Percentiles rank a stretch among this genome's conserved stretches.
Conservation (phyloP, 1,140 invertebrate genomes). For the Bombus vancouverensis region DNA sequence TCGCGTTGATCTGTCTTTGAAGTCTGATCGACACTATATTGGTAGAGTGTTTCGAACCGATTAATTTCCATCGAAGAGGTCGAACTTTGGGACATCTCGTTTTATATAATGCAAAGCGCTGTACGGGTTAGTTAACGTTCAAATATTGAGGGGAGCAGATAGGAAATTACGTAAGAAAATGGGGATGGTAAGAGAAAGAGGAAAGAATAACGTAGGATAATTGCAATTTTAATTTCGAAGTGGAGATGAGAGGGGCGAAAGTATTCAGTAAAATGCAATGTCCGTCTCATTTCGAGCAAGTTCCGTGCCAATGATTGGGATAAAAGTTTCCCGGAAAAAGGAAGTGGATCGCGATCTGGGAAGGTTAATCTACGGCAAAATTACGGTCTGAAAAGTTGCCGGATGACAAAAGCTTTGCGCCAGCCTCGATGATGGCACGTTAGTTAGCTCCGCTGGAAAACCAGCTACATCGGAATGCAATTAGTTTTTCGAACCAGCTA, state of each 20-base stretch:
- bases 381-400: constrained; percentile 48
- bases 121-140: neutral
- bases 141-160: neutral
- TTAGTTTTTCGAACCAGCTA: constrained; percentile 50
- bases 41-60: neutral
- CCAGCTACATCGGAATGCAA: constrained; percentile 55
- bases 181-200: neutral
- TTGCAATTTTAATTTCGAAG: constrained; percentile 26
- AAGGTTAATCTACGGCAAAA: constrained; percentile 53
- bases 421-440: constrained; percentile 45
- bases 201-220: neutral
- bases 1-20: neutral
- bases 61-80: neutral
- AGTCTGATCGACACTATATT: neutral
- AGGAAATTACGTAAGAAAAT: neutral
- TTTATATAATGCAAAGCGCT: neutral
- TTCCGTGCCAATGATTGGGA: constrained; percentile 39
- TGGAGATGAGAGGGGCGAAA: neutral
- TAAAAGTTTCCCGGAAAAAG: constrained; percentile 32
- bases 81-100: neutral
- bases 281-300: constrained; percentile 40
- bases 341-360: constrained; percentile 28
- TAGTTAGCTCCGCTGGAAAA: constrained; percentile 51
- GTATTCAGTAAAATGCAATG: constrained; percentile 39
- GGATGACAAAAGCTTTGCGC: constrained; percentile 30